A percentile compares a stretch with the other conserved stretches of the same genome.
Conservation (phyloP, 2,113 vertebrate species). For the Silurus glanis region DNA sequence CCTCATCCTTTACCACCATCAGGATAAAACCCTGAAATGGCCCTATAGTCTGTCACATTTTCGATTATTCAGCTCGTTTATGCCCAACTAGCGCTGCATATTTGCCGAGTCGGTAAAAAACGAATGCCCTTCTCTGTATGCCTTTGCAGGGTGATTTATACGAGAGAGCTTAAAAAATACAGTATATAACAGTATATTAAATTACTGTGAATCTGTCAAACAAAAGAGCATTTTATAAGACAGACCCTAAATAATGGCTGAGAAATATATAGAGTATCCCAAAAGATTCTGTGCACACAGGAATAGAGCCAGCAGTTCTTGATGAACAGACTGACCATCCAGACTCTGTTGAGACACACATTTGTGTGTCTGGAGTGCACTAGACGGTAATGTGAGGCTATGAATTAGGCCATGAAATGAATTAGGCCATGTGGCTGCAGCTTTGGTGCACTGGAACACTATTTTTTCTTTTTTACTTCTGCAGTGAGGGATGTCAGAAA, state of each 20-base stretch:
- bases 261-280: not conserved
- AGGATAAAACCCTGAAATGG: slow-evolving; percentile 42
- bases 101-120: slow-evolving; percentile 22
- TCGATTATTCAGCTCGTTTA: slow-evolving; percentile 59
- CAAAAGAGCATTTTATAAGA: slow-evolving; percentile 30
- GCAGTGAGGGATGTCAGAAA: not conserved
- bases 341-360: slow-evolving; percentile 15
- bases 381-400: slow-evolving; percentile 27
- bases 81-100: slow-evolving; percentile 36
- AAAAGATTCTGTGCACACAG: slow-evolving; percentile 14
- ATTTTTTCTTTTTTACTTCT: slow-evolving; percentile 5
- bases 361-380: slow-evolving; percentile 26
- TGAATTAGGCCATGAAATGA: slow-evolving; percentile 38
- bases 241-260: slow-evolving; percentile 17
- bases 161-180: not conserved
- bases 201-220: slow-evolving; percentile 32
- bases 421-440: slow-evolving; percentile 35
- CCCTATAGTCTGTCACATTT: slow-evolving; percentile 45
- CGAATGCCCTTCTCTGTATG: not conserved
- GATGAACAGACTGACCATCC: slow-evolving; percentile 34
- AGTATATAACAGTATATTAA: not conserved
- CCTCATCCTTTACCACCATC: slow-evolving; percentile 28
- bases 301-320: slow-evolving; percentile 16
- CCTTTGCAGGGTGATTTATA: slow-evolving; percentile 21
- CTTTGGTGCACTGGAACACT: slow-evolving; percentile 4